Conservation (phyloP, 2,113 vertebrate species). For the Callithrix jacchus region DNA sequence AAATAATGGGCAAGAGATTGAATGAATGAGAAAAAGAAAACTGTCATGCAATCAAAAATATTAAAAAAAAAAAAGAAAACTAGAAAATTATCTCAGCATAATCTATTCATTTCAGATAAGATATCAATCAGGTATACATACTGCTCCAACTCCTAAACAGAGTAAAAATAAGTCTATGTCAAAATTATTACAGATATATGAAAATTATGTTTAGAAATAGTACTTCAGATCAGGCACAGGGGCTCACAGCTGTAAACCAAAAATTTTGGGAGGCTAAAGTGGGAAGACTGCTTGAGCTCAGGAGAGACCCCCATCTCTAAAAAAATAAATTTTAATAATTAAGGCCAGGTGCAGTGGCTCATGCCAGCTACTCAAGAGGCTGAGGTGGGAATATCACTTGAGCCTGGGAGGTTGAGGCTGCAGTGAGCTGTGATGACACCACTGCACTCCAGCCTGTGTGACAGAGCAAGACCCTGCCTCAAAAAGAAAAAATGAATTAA, state of each 20-base stretch:
- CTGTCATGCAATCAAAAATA: no score
- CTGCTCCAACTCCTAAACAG: neutral
- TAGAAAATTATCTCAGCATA: conserved; percentile 1
- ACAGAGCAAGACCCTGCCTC: neutral
- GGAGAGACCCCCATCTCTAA: no score
- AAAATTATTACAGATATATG: neutral
- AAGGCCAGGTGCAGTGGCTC: neutral
- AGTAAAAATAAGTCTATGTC: neutral
- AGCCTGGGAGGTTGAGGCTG: neutral
- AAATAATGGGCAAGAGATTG: neutral
- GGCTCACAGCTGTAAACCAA: no score
- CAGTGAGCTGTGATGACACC: no score
- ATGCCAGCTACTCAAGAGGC: neutral
- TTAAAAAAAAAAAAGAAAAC: neutral
- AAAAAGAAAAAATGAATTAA: neutral
- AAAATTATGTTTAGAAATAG: neutral
- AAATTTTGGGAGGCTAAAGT: no score
- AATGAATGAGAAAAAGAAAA: neutral
- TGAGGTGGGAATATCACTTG: neutral
- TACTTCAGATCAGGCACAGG: no score
- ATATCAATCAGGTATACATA: neutral
- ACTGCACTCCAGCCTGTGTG: neutral
- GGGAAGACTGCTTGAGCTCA: no score
- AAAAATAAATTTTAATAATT: no score
- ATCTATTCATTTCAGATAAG: neutral